Conservation (phyloP, 2,113 vertebrate species). For the Ptychochromis oligacanthus region DNA sequence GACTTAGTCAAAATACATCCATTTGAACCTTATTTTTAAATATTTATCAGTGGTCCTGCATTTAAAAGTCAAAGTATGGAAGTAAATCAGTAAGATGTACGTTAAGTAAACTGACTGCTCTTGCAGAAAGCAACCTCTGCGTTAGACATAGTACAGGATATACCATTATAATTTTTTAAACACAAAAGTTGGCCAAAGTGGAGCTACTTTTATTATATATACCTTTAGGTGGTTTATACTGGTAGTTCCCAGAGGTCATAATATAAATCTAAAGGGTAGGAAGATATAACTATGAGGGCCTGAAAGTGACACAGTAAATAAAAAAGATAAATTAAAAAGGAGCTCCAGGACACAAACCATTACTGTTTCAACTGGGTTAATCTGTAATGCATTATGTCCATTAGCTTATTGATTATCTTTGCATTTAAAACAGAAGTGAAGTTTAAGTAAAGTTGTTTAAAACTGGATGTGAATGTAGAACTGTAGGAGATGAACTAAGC, state of each 20-base stretch:
- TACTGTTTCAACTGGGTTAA: background rate
- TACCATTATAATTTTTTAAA: background rate
- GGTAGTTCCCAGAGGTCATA: background rate
- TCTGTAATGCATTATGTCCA: background rate
- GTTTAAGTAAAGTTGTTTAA: background rate
- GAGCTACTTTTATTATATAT: background rate
- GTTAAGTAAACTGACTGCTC: background rate
- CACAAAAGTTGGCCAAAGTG: background rate
- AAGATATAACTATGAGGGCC: background rate
- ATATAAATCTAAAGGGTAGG: background rate
- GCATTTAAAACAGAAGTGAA: background rate
- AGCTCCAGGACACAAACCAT: background rate
- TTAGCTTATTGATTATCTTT: background rate
- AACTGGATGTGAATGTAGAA: background rate
- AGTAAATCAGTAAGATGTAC: background rate
- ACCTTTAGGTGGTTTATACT: background rate
- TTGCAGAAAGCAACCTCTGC: no score
- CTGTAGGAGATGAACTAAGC: background rate
- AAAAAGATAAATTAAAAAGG: no score
- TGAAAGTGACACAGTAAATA: background rate
- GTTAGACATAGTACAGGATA: background rate
- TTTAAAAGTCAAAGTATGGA: background rate
- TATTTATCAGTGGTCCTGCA: background rate
- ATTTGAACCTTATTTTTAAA: background rate
- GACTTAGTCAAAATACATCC: slow-evolving; percentile 8